Evolutionary conservation across 2,113 vertebrate genomes (phyloP).

Genomic region (Hypomesus transpacificus): DNA sequence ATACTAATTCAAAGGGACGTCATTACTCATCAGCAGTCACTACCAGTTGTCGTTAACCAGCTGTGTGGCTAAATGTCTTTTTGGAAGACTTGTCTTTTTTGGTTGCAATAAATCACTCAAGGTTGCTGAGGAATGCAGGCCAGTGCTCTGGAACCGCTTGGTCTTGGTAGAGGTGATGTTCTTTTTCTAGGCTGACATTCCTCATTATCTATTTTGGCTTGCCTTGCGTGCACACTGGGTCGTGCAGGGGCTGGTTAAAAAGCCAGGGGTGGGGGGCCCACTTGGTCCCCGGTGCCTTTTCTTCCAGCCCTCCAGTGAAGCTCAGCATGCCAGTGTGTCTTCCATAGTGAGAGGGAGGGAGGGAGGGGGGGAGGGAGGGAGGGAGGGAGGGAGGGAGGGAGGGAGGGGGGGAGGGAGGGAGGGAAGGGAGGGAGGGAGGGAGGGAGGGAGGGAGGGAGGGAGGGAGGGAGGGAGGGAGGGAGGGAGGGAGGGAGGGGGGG

Average conservation of each 20-base stretch:
- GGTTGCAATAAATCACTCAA: slow-evolving; percentile 72
- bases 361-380: slow-evolving; percentile 31
- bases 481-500: slow-evolving; percentile 22
- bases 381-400: slow-evolving; percentile 20
- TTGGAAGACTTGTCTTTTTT: slow-evolving; percentile 55
- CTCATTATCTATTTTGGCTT: slow-evolving; percentile 69
- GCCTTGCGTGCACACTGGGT: slow-evolving; percentile 50
- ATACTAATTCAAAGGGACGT: slow-evolving; percentile 68
- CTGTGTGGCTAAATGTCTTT: slow-evolving; percentile 70
- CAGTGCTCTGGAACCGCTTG: slow-evolving; percentile 62
- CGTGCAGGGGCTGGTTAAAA: slow-evolving; percentile 56
- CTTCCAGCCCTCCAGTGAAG: slow-evolving; percentile 39
- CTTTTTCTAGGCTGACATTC: slow-evolving; percentile 66
- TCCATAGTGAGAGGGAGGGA: slow-evolving; percentile 2
- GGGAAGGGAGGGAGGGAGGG: too few relatives aligned
- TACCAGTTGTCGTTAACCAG: slow-evolving; percentile 74
- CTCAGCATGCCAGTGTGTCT: slow-evolving; percentile 49
- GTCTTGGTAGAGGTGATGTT: slow-evolving; percentile 67
- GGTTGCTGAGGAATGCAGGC: slow-evolving; percentile 62
- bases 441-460: too few relatives aligned
- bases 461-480: too few relatives aligned
- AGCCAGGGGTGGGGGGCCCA: slow-evolving; percentile 27
- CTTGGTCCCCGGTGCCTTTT: slow-evolving; percentile 32
- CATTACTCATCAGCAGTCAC: slow-evolving; percentile 74
- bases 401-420: slow-evolving; percentile 14